phyloP scores from a whole-genome alignment of 2,113 vertebrate species.

The Sula dactylatra region DNA sequence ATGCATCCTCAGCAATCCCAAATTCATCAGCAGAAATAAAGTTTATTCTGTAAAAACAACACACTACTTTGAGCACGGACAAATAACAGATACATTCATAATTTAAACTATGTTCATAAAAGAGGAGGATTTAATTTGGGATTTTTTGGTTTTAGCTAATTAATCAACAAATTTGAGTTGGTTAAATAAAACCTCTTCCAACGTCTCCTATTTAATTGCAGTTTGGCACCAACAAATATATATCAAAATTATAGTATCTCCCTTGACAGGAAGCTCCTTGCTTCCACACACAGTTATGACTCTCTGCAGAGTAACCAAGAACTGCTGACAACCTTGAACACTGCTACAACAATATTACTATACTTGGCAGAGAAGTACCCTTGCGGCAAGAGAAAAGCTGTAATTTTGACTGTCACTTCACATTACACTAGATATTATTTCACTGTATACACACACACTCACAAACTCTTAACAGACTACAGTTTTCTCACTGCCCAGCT shows the following conservation, averaged over 20 bases:
- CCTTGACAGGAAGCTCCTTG: slow-evolving; percentile 84
- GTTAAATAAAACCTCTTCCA: slow-evolving; percentile 78
- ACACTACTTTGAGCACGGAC: not conserved
- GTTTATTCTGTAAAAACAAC: not conserved
- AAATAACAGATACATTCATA: not conserved
- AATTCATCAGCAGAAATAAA: not conserved
- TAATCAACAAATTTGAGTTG: slow-evolving; percentile 77
- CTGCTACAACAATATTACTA: slow-evolving; percentile 86
- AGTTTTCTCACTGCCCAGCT: slow-evolving; percentile 72
- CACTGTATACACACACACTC: slow-evolving; percentile 77
- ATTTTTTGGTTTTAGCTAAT: slow-evolving; percentile 66
- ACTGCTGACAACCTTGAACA: slow-evolving; percentile 88
- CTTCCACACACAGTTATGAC: slow-evolving; percentile 83
- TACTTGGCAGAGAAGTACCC: slow-evolving; percentile 83
- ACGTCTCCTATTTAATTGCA: slow-evolving; percentile 81
- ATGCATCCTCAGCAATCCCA: not conserved
- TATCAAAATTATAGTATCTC: slow-evolving; percentile 89
- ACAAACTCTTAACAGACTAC: slow-evolving; percentile 81
- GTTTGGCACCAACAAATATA: slow-evolving; percentile 86
- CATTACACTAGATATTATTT: slow-evolving; percentile 88
- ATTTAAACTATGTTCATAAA: not conserved
- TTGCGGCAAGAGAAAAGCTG: slow-evolving; percentile 83
- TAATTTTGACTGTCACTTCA: slow-evolving; percentile 91
- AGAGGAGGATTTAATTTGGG: not conserved
- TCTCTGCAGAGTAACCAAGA: slow-evolving; percentile 86